Conservation (phyloP, 2,113 vertebrate genomes). For the Gallinago paraguaiae region DNA sequence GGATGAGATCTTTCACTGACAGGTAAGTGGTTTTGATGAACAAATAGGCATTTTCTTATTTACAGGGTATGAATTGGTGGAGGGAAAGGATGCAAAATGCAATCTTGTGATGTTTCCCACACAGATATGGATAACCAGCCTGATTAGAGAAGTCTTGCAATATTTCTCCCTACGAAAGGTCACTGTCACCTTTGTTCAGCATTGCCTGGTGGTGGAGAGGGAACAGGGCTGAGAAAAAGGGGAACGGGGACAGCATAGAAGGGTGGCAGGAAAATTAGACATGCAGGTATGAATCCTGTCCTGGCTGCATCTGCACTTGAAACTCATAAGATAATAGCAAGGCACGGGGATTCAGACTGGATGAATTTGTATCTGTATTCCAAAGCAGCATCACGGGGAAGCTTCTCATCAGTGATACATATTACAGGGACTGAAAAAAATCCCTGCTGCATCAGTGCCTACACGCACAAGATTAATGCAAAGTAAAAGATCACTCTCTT, state of each 20-base stretch:
- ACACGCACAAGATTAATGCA: constrained; percentile 20
- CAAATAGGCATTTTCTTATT: neutral
- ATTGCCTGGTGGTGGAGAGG: neutral
- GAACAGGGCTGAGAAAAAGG: neutral
- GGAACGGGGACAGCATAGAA: neutral
- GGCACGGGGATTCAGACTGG: neutral
- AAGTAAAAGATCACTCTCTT: neutral
- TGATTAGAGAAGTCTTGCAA: neutral
- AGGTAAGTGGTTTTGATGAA: neutral
- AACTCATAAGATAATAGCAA: neutral
- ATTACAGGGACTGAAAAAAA: neutral
- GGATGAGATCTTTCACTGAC: neutral
- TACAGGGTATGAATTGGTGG: neutral
- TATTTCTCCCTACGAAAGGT: neutral
- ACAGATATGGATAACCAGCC: neutral
- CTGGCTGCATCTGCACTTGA: neutral
- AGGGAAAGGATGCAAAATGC: neutral
- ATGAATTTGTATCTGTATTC: neutral
- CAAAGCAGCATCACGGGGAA: neutral
- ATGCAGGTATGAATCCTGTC: neutral
- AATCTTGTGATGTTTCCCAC: neutral
- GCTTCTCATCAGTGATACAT: constrained; percentile 11
- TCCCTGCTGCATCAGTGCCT: constrained; percentile 16
- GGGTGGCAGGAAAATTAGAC: neutral
- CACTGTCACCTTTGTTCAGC: neutral